phyloP scores from a whole-genome alignment of 2,113 vertebrate species.

The Probosciger aterrimus region DNA sequence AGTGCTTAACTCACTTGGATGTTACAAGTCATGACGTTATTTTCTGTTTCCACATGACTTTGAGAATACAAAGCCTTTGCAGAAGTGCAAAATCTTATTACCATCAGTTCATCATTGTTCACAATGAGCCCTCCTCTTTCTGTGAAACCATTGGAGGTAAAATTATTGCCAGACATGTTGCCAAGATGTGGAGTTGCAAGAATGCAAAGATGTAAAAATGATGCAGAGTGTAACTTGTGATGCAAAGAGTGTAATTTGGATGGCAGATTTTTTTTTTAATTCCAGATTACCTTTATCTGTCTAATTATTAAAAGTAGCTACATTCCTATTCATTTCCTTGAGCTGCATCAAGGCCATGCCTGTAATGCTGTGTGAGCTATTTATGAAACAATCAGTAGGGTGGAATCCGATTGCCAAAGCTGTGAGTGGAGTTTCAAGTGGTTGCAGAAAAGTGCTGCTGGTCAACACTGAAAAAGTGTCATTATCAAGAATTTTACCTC shows the following conservation, averaged over 20 bases:
- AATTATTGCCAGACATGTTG: neutral
- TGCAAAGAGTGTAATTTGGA: neutral
- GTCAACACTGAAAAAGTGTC: neutral
- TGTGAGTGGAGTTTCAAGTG: conserved; percentile 7
- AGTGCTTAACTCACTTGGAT: neutral
- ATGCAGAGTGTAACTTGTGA: neutral
- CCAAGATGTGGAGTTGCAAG: neutral
- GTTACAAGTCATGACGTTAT: neutral
- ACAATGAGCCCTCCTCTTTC: neutral
- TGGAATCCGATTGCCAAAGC: neutral
- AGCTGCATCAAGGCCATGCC: accelerated
- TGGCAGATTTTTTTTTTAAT: neutral
- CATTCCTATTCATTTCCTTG: neutral
- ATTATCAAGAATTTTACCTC: neutral
- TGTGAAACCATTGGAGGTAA: neutral
- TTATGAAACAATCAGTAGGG: neutral
- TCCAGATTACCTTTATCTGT: neutral
- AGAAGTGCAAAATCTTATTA: neutral
- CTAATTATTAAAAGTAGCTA: neutral
- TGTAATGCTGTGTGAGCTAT: neutral
- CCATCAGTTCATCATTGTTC: neutral
- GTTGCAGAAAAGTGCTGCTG: neutral
- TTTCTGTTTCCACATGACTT: neutral
- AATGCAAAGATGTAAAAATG: neutral
- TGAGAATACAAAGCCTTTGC: neutral